A percentile compares a stretch with the other conserved stretches of the same genome.
phyloP scores from a whole-genome alignment of 2,113 vertebrate genomes.

The Speoplatyrhinus poulsoni region DNA sequence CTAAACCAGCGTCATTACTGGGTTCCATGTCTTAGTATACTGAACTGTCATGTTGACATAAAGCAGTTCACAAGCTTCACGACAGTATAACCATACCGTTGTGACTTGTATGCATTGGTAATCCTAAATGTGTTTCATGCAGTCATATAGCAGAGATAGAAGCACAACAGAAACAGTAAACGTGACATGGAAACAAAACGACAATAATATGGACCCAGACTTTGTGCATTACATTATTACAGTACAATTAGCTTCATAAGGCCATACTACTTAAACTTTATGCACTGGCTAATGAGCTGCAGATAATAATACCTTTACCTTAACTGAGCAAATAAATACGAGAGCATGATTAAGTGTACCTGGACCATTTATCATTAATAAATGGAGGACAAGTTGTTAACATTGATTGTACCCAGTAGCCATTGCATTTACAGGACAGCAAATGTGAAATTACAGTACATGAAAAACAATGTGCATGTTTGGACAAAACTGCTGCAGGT shows the following conservation, averaged over 20 bases:
- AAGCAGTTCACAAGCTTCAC: constrained; percentile 29
- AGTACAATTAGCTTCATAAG: constrained; percentile 53
- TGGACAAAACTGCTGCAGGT: constrained; percentile 11
- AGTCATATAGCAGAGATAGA: constrained; percentile 50
- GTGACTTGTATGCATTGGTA: constrained; percentile 31
- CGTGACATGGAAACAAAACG: constrained; percentile 51
- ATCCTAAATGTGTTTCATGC: constrained; percentile 63
- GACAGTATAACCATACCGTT: constrained; percentile 12
- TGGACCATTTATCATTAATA: constrained; percentile 14
- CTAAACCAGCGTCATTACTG: constrained; percentile 8
- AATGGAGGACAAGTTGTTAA: background rate
- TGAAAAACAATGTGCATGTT: background rate
- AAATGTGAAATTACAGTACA: constrained; percentile 12
- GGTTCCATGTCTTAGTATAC: constrained; percentile 14
- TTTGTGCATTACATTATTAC: constrained; percentile 43
- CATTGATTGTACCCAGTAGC: too few relatives aligned
- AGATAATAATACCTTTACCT: constrained; percentile 42
- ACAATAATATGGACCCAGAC: constrained; percentile 50
- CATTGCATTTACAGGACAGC: constrained; percentile 18
- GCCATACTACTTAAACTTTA: constrained; percentile 47
- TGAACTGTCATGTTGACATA: constrained; percentile 27
- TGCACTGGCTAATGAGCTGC: constrained; percentile 35
- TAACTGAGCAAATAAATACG: constrained; percentile 34
- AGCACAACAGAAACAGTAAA: constrained; percentile 47
- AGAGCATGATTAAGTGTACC: constrained; percentile 5